Percentiles rank a stretch among this genome's conserved stretches.
phyloP scores from a whole-genome alignment of 2,113 vertebrate genomes.

The Loxodonta africana region DNA sequence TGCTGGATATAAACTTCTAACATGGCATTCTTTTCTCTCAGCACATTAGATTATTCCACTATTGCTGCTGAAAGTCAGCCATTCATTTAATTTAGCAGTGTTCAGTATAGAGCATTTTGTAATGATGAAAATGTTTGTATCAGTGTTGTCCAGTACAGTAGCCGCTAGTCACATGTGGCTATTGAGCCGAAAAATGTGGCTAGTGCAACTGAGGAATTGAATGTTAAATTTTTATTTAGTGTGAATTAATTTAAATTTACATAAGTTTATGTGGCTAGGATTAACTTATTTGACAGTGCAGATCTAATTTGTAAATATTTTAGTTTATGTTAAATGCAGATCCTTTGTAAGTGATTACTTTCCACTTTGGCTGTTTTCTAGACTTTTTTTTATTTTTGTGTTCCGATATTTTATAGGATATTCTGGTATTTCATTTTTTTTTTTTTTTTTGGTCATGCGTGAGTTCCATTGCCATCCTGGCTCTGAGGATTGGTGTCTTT shows the following conservation, averaged over 20 bases:
- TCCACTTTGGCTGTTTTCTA: constrained; percentile 38
- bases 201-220: constrained; percentile 1
- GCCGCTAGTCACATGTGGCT: not conserved
- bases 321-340: constrained; percentile 38
- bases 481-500: not conserved
- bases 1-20: constrained; percentile 22
- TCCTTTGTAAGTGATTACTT: constrained; percentile 45
- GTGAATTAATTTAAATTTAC: not conserved
- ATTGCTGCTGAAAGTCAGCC: constrained; percentile 12
- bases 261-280: not conserved
- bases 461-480: not conserved
- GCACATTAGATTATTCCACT: constrained; percentile 32
- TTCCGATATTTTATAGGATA: constrained; percentile 20
- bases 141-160: not conserved
- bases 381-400: not conserved
- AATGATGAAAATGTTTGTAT: not conserved
- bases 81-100: not conserved
- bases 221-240: constrained; percentile 12
- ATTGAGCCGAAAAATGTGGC: not conserved
- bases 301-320: not conserved
- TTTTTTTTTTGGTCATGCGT: constrained; percentile 20
- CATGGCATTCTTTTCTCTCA: not conserved
- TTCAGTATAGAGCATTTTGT: not conserved
- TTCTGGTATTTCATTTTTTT: not conserved
- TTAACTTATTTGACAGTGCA: not conserved